Evolutionary conservation across 2,888 invertebrate genomes (phyloP).

Genomic region (Cantharis rufa): DNA sequence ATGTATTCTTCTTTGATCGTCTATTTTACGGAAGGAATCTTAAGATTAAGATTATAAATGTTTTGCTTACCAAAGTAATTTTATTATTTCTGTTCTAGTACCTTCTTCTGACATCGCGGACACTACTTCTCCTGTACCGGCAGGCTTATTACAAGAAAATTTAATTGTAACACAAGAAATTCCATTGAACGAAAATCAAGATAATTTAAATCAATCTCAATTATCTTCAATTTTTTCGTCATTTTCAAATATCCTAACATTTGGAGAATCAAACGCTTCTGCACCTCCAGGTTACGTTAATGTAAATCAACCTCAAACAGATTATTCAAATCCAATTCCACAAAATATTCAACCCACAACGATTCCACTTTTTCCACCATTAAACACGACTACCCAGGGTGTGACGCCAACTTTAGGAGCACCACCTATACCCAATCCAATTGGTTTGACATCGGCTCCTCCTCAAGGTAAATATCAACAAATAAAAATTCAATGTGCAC

Average conservation of each 20-base stretch:
- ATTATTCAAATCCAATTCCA: background rate
- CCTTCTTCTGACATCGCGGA: background rate
- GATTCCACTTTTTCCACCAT: background rate
- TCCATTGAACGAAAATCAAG: background rate
- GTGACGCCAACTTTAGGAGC: background rate
- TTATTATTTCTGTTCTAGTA: background rate
- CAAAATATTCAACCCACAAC: background rate
- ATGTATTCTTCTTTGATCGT: too few species aligned
- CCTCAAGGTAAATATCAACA: background rate
- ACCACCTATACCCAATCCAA: background rate
- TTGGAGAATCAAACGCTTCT: background rate
- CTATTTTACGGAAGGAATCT: too few species aligned
- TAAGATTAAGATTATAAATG: too few species aligned
- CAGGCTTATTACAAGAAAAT: background rate
- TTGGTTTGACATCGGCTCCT: background rate
- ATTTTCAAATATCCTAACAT: constrained; percentile 59
- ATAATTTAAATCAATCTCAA: constrained; percentile 32
- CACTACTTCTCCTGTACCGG: background rate
- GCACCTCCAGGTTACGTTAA: background rate
- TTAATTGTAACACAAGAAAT: background rate
- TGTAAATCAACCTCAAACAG: background rate
- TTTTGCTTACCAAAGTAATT: background rate
- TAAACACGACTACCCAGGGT: background rate
- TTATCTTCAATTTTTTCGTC: constrained; percentile 69
- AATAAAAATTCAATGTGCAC: background rate